A percentile compares a stretch with the other conserved stretches of the same genome.
Conservation (phyloP, 2,888 invertebrate genomes). For the Drosophila prolongata region DNA sequence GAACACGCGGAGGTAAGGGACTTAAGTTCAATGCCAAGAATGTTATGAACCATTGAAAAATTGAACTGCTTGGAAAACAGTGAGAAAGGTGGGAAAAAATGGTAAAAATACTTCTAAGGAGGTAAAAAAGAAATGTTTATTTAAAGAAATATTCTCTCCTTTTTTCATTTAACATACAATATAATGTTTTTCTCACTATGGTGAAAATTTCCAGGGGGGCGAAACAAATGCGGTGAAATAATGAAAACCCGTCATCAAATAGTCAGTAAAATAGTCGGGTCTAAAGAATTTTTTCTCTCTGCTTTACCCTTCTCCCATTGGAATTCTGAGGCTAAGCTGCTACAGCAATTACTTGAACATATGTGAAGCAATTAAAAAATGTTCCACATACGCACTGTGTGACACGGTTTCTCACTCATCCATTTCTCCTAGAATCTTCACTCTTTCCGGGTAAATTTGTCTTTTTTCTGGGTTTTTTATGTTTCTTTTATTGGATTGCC, state of each 20-base stretch:
- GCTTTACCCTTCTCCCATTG: background rate
- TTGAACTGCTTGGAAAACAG: background rate
- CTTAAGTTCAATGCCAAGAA: slow-evolving; percentile 52
- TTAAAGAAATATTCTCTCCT: too few species aligned
- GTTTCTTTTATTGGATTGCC: slow-evolving; percentile 33
- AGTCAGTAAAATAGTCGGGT: background rate
- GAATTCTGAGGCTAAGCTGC: slow-evolving; percentile 49
- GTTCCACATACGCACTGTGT: slow-evolving; percentile 66
- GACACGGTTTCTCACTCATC: slow-evolving; percentile 21
- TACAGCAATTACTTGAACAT: slow-evolving; percentile 66
- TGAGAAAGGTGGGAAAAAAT: too few species aligned
- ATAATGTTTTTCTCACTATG: too few species aligned
- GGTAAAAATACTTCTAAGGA: background rate
- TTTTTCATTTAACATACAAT: too few species aligned
- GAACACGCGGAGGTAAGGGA: background rate
- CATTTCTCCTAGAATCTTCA: slow-evolving; percentile 41
- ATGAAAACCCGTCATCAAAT: background rate
- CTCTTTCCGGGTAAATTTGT: slow-evolving; percentile 26
- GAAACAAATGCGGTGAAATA: too few species aligned
- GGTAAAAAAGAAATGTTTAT: background rate
- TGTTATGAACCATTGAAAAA: background rate
- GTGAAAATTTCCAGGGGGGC: too few species aligned
- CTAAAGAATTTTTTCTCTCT: background rate
- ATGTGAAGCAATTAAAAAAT: slow-evolving; percentile 72
- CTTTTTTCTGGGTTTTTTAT: slow-evolving; percentile 10